Percentiles rank a stretch among this genome's conserved stretches.
Evolutionary conservation across 92 coral and sea anemone genomes (phyloP).

Genomic region (Chrysogorgia sp.): DNA sequence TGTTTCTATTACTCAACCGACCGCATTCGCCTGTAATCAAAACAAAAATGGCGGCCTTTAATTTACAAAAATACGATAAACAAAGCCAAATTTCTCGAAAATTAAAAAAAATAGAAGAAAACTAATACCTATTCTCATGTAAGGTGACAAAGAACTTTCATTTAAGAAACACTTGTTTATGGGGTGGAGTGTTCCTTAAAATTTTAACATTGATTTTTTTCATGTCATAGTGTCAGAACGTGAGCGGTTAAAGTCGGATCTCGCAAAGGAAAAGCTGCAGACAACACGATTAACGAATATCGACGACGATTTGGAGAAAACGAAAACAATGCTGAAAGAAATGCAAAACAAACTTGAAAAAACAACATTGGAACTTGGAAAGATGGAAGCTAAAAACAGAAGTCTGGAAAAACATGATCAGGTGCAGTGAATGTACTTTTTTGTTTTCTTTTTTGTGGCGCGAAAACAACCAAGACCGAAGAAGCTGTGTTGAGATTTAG

Average conservation of each 20-base stretch:
- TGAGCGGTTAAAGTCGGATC: slow-evolving; percentile 61
- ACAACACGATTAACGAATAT: slow-evolving; percentile 63
- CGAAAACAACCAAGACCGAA: background rate
- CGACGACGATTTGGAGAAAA: slow-evolving; percentile 67
- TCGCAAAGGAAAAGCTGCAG: slow-evolving; percentile 73
- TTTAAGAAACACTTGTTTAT: too few species aligned
- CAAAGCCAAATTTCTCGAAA: too few species aligned
- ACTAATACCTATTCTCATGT: background rate
- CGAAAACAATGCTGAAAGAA: slow-evolving; percentile 68
- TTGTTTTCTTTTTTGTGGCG: too few species aligned
- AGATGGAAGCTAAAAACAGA: slow-evolving; percentile 86
- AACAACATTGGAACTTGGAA: slow-evolving; percentile 81
- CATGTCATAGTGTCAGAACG: slow-evolving; percentile 65
- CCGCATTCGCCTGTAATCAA: background rate
- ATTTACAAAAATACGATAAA: too few species aligned
- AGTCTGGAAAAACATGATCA: slow-evolving; percentile 85
- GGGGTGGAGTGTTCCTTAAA: background rate
- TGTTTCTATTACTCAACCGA: too few species aligned
- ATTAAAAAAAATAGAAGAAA: too few species aligned
- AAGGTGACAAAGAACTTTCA: background rate
- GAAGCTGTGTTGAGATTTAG: background rate
- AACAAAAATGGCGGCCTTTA: too few species aligned
- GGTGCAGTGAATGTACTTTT: slow-evolving; percentile 62
- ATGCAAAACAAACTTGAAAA: slow-evolving; percentile 72
- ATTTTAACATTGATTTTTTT: background rate